These are phyloP conservation scores for Aplochiton taeniatus DNA, from an alignment of 2,797 vertebrate genomes.

Conservation along the genomic window DNA sequence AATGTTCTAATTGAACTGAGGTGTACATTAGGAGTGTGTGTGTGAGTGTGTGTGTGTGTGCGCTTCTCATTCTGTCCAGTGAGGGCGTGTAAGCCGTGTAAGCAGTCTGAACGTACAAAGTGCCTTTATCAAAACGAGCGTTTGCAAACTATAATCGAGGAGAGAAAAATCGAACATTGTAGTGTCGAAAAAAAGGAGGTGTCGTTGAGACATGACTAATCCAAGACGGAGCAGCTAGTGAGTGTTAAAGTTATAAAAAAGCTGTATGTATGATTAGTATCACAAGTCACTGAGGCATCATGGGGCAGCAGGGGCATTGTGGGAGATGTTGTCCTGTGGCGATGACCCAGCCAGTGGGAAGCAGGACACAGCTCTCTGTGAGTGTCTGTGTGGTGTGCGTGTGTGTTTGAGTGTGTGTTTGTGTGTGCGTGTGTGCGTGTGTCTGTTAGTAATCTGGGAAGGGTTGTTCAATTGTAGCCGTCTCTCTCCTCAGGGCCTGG, in stretches of 20 bases:
- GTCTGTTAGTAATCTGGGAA: conserved; percentile 38
- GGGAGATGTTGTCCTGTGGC: conserved; percentile 55
- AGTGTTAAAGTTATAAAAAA: conserved; percentile 61
- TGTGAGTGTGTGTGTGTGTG: conserved; percentile 24
- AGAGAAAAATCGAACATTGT: conserved; percentile 48
- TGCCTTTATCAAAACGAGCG: conserved; percentile 39
- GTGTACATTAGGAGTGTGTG: conserved; percentile 13
- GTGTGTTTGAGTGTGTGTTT: conserved; percentile 34
- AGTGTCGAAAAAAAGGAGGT: conserved; percentile 64
- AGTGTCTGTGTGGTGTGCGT: conserved; percentile 19
- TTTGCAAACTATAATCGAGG: conserved; percentile 23
- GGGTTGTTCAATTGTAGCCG: conserved; percentile 54
- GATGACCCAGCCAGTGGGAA: conserved; percentile 70
- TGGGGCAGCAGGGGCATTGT: conserved; percentile 50
- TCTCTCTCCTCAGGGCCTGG: conserved; percentile 62
- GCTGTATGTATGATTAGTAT: conserved; percentile 68
- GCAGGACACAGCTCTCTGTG: conserved; percentile 49
- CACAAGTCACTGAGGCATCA: conserved; percentile 73
- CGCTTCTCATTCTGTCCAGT: conserved; percentile 27
- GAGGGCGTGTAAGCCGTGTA: conserved; percentile 47
- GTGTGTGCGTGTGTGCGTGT: conserved; percentile 20
- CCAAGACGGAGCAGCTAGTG: conserved; percentile 58
- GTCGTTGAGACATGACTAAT: conserved; percentile 56
- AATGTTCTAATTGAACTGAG: conserved; percentile 24
- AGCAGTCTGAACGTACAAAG: conserved; percentile 42